These are phyloP conservation scores for Nannoperca obscura DNA, from an alignment of 2,797 vertebrate species.

Conservation along the genomic window DNA sequence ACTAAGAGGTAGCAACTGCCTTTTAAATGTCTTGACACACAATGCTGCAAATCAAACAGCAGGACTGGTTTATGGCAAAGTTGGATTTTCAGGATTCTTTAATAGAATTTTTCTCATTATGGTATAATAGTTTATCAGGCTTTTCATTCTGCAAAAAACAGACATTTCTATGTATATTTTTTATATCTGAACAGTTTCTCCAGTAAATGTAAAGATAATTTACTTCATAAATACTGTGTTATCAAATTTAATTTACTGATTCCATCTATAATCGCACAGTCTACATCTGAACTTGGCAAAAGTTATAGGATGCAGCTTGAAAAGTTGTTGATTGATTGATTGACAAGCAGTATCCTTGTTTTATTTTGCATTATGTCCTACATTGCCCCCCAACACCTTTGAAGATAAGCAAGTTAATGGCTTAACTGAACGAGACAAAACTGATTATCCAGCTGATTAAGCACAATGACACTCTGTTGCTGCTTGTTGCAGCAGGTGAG, in stretches of 20 bases:
- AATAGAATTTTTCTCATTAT: not conserved
- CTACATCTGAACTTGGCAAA: not conserved
- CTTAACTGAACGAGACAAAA: constrained; percentile 29
- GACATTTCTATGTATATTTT: not conserved
- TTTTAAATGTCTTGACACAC: not conserved
- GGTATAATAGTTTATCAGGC: not conserved
- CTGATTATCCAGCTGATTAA: constrained; percentile 31
- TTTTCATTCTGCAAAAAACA: not conserved
- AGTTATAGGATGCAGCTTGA: not conserved
- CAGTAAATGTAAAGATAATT: not conserved
- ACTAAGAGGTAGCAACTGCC: not conserved
- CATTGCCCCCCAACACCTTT: constrained; percentile 7
- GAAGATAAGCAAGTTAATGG: constrained; percentile 15
- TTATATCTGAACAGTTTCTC: not conserved
- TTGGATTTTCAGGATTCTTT: not conserved
- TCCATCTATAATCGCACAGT: not conserved
- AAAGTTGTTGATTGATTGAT: no score
- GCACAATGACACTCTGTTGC: constrained; percentile 10
- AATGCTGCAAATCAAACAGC: not conserved
- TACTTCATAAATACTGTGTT: not conserved
- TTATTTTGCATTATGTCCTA: not conserved
- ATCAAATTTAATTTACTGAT: not conserved
- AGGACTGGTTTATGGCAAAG: not conserved
- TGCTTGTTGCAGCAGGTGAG: constrained; percentile 31
- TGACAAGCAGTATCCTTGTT: not conserved